Conservation (phyloP, 2,888 invertebrate species). For the Sinohyriopsis cumingii region DNA sequence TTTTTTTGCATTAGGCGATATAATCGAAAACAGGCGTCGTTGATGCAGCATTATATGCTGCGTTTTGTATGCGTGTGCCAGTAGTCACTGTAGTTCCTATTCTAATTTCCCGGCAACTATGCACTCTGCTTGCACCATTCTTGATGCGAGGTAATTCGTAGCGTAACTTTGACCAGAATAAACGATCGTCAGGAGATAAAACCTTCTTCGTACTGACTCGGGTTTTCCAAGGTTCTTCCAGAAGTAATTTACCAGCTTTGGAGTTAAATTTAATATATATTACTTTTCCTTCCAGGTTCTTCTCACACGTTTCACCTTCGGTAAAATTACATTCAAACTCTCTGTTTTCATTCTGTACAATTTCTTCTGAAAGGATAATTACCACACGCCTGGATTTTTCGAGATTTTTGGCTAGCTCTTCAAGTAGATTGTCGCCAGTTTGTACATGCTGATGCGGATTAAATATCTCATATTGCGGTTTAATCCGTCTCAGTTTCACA, state of each 20-base stretch:
- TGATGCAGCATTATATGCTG: too few species aligned
- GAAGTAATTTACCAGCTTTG: conserved; percentile 9
- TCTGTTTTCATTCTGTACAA: conserved; percentile 24
- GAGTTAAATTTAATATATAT: conserved; percentile 24
- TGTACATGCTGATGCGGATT: conserved; percentile 26
- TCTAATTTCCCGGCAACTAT: not conserved
- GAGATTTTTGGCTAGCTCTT: conserved; percentile 23
- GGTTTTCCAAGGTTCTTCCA: conserved; percentile 39
- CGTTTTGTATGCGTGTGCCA: too few species aligned
- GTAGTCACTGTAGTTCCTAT: not conserved
- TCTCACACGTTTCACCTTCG: conserved; percentile 22
- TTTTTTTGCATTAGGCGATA: too few species aligned
- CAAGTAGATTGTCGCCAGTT: conserved; percentile 12
- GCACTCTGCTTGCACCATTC: not conserved
- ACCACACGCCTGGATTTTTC: conserved; percentile 28
- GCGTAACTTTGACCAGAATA: conserved; percentile 43
- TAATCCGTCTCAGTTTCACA: conserved; percentile 32
- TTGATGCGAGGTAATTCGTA: conserved; percentile 38
- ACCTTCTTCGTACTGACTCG: conserved; percentile 29
- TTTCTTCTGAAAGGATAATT: conserved; percentile 29
- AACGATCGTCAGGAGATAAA: conserved; percentile 27
- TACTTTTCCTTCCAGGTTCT: conserved; percentile 10
- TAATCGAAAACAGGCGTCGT: too few species aligned
- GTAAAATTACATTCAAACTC: conserved; percentile 30
- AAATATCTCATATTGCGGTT: conserved; percentile 28